phyloP scores from a whole-genome alignment of 2,888 invertebrate genomes.

The Ceriagrion tenellum region DNA sequence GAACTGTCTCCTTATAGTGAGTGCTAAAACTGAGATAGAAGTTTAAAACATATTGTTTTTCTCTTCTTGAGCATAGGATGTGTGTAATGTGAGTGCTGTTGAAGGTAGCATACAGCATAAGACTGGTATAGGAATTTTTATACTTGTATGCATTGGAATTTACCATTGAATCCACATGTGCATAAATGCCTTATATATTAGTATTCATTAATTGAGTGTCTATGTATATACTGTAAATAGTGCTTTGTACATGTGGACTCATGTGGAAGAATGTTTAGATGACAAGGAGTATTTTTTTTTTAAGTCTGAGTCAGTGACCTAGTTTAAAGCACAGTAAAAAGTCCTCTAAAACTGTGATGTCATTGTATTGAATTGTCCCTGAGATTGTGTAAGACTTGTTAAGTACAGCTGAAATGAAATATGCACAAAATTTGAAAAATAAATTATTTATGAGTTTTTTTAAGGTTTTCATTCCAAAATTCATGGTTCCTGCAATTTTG shows the following conservation, averaged over 20 bases:
- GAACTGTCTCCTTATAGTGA: slow-evolving; percentile 83
- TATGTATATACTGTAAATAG: slow-evolving; percentile 81
- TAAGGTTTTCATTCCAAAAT: neutral
- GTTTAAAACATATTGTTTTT: slow-evolving; percentile 67
- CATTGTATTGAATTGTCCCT: slow-evolving; percentile 55
- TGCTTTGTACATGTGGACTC: slow-evolving; percentile 80
- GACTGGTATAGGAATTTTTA: slow-evolving; percentile 68
- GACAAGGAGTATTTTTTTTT: slow-evolving; percentile 65
- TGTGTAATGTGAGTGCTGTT: slow-evolving; percentile 63
- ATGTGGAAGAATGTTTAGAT: slow-evolving; percentile 67
- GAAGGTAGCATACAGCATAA: slow-evolving; percentile 64
- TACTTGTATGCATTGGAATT: slow-evolving; percentile 65
- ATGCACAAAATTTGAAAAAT: slow-evolving; percentile 73
- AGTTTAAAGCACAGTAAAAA: slow-evolving; percentile 68
- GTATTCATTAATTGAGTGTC: slow-evolving; percentile 74
- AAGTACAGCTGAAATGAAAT: slow-evolving; percentile 71
- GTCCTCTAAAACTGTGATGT: slow-evolving; percentile 61
- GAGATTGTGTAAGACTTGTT: slow-evolving; percentile 71
- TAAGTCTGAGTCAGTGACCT: slow-evolving; percentile 67
- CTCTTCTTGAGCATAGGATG: slow-evolving; percentile 64
- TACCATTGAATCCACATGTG: slow-evolving; percentile 70
- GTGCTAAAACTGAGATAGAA: slow-evolving; percentile 77
- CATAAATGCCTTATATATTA: slow-evolving; percentile 71
- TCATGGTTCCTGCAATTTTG: neutral
- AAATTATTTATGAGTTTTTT: slow-evolving; percentile 73